A percentile compares a stretch with the other conserved stretches of the same genome.
Evolutionary conservation across 2,888 invertebrate genomes (phyloP).

Genomic region (Leptothorax acervorum): DNA sequence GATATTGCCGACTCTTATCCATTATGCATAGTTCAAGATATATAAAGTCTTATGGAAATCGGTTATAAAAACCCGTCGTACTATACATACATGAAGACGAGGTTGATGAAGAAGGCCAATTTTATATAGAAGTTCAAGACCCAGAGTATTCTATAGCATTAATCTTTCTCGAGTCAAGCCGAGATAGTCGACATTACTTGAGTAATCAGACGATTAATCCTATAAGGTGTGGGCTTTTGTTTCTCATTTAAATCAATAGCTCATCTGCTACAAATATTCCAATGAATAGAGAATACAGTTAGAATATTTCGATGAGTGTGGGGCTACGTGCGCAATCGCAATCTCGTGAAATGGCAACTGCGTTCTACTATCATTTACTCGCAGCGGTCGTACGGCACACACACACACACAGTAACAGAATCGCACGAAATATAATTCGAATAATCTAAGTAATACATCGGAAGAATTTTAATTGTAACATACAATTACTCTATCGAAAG

Average conservation of each 20-base stretch:
- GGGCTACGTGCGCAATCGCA: background rate
- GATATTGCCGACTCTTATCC: background rate
- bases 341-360: slow-evolving; percentile 26
- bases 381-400: background rate
- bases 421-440: slow-evolving; percentile 14
- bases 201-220: slow-evolving; percentile 59
- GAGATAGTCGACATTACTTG: slow-evolving; percentile 35
- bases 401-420: background rate
- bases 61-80: background rate
- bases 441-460: slow-evolving; percentile 19
- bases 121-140: slow-evolving; percentile 30
- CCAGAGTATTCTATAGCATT: slow-evolving; percentile 37
- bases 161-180: slow-evolving; percentile 55
- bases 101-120: slow-evolving; percentile 29
- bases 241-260: slow-evolving; percentile 40
- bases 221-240: slow-evolving; percentile 40
- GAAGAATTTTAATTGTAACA: background rate
- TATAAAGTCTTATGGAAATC: background rate
- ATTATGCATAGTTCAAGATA: background rate
- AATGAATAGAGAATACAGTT: background rate
- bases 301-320: background rate
- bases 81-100: background rate
- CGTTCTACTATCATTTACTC: slow-evolving; percentile 18
- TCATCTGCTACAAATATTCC: slow-evolving; percentile 11
- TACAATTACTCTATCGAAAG: background rate